These are phyloP conservation scores for Lontra canadensis DNA, from an alignment of 2,113 vertebrate genomes.

Conservation along the genomic window DNA sequence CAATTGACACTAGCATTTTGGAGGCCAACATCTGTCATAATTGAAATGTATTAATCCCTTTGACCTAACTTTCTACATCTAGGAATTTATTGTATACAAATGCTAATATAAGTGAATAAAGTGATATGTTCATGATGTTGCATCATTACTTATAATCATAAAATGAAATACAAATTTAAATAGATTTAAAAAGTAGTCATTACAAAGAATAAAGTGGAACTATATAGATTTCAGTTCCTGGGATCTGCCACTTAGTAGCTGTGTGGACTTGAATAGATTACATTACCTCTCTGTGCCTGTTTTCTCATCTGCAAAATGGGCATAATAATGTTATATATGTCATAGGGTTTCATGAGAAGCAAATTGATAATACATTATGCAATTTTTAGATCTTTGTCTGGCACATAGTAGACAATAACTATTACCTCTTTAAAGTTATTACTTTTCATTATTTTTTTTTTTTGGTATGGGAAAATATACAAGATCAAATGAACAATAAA, in stretches of 20 bases:
- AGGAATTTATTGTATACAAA: slow-evolving; percentile 11
- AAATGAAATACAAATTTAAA: background rate
- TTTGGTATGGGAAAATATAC: background rate
- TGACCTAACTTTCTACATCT: background rate
- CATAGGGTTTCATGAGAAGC: background rate
- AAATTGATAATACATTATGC: background rate
- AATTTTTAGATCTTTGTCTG: background rate
- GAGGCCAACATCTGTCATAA: background rate
- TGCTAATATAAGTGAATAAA: background rate
- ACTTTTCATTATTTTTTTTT: background rate
- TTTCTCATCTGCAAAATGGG: background rate
- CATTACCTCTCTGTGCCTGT: background rate
- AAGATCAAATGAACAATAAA: background rate
- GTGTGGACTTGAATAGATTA: background rate
- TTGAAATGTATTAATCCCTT: background rate
- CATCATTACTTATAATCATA: background rate
- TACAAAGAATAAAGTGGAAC: background rate
- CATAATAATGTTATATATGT: background rate
- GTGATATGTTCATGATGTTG: background rate
- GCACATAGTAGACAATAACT: background rate
- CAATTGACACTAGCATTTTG: background rate
- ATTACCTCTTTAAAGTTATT: background rate
- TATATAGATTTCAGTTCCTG: background rate
- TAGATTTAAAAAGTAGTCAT: background rate
- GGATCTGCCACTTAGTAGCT: background rate